Evolutionary conservation across 2,888 invertebrate species (phyloP).

Genomic region (Bombylius major): DNA sequence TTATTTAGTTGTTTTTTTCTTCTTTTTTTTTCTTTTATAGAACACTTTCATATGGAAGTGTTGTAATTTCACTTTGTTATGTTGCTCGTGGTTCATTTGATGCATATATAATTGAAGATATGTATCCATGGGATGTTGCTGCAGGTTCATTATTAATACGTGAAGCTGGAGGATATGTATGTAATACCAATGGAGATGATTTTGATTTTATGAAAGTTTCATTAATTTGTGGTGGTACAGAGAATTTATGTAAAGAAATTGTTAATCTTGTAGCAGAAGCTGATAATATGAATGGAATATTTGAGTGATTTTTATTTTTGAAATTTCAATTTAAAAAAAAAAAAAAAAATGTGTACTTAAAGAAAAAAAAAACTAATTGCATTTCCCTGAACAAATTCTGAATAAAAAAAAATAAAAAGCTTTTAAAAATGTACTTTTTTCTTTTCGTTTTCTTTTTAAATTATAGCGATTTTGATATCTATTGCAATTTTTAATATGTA

Average conservation of each 20-base stretch:
- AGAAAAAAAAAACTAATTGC: too few species aligned
- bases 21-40: conserved; percentile 16
- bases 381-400: too few species aligned
- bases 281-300: conserved; percentile 26
- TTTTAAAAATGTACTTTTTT: too few species aligned
- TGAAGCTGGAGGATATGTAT: conserved; percentile 64
- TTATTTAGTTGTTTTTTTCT: background rate
- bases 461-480: too few species aligned
- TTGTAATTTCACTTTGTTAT: conserved; percentile 56
- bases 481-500: too few species aligned
- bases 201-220: conserved; percentile 46
- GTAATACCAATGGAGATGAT: conserved; percentile 47
- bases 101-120: conserved; percentile 55
- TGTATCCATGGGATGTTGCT: conserved; percentile 68
- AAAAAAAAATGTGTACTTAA: too few species aligned
- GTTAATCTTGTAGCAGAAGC: conserved; percentile 40
- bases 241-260: conserved; percentile 38
- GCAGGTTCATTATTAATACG: conserved; percentile 57
- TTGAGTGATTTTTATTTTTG: background rate
- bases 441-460: too few species aligned
- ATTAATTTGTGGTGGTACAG: conserved; percentile 40
- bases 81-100: conserved; percentile 59
- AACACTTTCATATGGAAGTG: conserved; percentile 51
- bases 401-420: too few species aligned
- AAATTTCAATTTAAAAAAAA: background rate